phyloP scores from a whole-genome alignment of 2,797 vertebrate species.

The Molossus alvarezi region DNA sequence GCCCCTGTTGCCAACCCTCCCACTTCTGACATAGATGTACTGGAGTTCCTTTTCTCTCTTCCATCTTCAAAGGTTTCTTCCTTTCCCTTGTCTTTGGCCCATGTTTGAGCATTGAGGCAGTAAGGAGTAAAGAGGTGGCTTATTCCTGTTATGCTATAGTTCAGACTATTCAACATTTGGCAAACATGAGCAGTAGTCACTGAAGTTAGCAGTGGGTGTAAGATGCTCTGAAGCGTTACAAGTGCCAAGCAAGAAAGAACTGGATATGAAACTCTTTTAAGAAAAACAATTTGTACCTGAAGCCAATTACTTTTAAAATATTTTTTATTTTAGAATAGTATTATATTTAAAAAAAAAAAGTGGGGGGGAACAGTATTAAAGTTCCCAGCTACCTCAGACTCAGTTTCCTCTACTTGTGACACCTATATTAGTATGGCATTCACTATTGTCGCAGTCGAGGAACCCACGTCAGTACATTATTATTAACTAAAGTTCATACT shows the following conservation, averaged over 20 bases:
- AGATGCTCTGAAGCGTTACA: slow-evolving; percentile 50
- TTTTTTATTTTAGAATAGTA: slow-evolving; percentile 76
- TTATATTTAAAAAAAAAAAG: no score
- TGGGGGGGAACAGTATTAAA: slow-evolving; percentile 39
- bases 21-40: not conserved
- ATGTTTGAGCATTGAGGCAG: not conserved
- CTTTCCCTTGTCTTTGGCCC: not conserved
- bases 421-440: not conserved
- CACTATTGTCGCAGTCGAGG: not conserved
- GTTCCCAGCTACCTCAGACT: slow-evolving; percentile 33
- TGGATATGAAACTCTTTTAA: slow-evolving; percentile 49
- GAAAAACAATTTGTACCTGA: slow-evolving; percentile 39
- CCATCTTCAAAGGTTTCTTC: not conserved
- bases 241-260: slow-evolving; percentile 43
- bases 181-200: not conserved
- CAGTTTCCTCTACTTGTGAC: not conserved
- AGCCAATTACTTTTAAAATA: slow-evolving; percentile 81
- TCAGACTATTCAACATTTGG: not conserved
- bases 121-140: not conserved
- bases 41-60: not conserved
- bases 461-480: not conserved
- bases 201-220: slow-evolving; percentile 13
- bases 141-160: not conserved
- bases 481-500: not conserved
- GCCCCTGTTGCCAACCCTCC: not conserved